A percentile compares a stretch with the other conserved stretches of the same genome.
Conservation (phyloP, 2,113 vertebrate genomes). For the Mesembrinibis cayennensis region DNA sequence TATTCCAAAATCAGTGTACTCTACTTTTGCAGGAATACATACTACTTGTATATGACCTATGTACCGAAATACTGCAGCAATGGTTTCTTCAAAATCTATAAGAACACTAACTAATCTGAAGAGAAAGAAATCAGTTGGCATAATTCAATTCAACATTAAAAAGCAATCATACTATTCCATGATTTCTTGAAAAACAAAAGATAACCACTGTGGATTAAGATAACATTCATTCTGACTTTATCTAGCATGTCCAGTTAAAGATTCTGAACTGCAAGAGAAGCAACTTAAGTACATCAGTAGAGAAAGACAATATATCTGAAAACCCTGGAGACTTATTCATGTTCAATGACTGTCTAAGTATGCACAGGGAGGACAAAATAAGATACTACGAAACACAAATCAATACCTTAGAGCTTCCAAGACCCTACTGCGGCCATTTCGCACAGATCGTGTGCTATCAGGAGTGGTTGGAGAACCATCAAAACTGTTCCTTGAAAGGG, state of each 20-base stretch:
- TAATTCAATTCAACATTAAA: background rate
- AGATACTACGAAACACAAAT: background rate
- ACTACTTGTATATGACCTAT: background rate
- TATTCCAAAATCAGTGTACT: background rate
- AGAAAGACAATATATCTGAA: background rate
- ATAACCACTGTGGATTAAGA: background rate
- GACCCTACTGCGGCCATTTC: slow-evolving; percentile 83
- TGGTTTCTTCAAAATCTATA: background rate
- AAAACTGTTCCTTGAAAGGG: slow-evolving; percentile 74
- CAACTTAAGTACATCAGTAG: background rate
- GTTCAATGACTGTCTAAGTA: background rate
- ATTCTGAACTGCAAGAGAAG: background rate
- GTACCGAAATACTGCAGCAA: background rate
- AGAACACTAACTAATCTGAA: background rate
- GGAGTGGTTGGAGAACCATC: slow-evolving; percentile 79
- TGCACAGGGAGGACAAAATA: background rate
- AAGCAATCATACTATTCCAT: background rate
- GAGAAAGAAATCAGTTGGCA: background rate
- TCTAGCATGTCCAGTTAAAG: background rate
- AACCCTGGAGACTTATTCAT: background rate
- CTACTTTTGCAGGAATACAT: background rate
- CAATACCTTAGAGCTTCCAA: slow-evolving; percentile 90
- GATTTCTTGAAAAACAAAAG: background rate
- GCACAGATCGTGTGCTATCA: slow-evolving; percentile 71
- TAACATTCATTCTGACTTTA: background rate